A percentile compares a stretch with the other conserved stretches of the same genome.
Conservation (phyloP, 2,113 vertebrate species). For the Ellobius talpinus region DNA sequence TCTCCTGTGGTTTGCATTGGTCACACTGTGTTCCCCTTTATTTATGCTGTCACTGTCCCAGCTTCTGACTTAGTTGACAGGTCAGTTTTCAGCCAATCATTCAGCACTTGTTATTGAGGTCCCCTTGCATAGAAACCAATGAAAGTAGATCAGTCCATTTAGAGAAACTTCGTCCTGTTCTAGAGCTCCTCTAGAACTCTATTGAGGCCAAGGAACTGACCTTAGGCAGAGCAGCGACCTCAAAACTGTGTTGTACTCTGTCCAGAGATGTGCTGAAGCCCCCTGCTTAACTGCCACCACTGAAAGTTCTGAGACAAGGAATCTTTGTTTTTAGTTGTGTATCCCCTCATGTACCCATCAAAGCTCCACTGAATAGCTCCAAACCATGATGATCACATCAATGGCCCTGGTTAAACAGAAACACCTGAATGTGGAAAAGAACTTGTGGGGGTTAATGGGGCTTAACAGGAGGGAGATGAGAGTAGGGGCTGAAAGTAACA, state of each 20-base stretch:
- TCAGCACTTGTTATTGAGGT: conserved; percentile 59
- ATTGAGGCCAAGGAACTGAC: background rate
- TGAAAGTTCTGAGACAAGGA: background rate
- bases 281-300: background rate
- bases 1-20: background rate
- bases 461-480: background rate
- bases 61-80: background rate
- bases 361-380: background rate
- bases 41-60: background rate
- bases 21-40: background rate
- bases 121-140: background rate
- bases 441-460: background rate
- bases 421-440: background rate
- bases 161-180: background rate
- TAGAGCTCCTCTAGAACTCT: no score
- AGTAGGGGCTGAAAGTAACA: background rate
- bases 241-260: background rate
- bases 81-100: conserved; percentile 7
- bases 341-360: no score
- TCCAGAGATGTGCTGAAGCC: background rate
- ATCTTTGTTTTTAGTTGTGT: background rate
- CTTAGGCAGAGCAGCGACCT: background rate
- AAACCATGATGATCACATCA: background rate
- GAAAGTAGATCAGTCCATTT: background rate
- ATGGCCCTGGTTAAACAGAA: background rate